A percentile compares a stretch with the other conserved stretches of the same genome.
These are phyloP conservation scores for Eumacrocentrus americanus DNA, from an alignment of 2,888 invertebrate genomes.

Conservation along the genomic window DNA sequence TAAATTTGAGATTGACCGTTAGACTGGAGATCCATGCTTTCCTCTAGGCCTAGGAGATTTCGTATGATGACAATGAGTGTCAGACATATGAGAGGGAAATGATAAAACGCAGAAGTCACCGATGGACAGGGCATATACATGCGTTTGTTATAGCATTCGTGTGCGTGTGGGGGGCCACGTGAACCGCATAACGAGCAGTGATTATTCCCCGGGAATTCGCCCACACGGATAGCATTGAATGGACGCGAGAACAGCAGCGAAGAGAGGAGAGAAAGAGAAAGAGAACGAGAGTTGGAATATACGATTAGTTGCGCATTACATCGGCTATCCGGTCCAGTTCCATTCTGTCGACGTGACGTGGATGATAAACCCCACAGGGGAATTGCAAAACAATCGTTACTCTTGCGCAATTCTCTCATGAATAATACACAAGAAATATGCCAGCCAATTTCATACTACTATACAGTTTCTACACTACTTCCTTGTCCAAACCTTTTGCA, in stretches of 20 bases:
- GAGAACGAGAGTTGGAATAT: too few relatives aligned
- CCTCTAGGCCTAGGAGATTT: background rate
- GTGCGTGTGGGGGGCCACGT: slow-evolving; percentile 40
- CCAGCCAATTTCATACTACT: background rate
- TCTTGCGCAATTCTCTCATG: slow-evolving; percentile 14
- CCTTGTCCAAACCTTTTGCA: background rate
- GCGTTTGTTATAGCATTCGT: background rate
- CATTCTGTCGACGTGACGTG: slow-evolving; percentile 23
- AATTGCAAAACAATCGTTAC: slow-evolving; percentile 5
- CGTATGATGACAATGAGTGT: slow-evolving; percentile 2
- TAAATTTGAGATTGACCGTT: slow-evolving; percentile 3
- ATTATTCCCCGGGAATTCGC: slow-evolving; percentile 41
- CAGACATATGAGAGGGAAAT: background rate
- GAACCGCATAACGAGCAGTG: slow-evolving; percentile 46
- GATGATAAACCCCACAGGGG: slow-evolving; percentile 11
- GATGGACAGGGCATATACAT: slow-evolving; percentile 4
- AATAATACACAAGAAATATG: slow-evolving; percentile 14
- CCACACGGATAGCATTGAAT: slow-evolving; percentile 34
- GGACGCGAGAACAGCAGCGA: background rate
- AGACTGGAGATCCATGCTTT: slow-evolving; percentile 1
- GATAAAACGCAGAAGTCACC: slow-evolving; percentile 17
- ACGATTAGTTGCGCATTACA: slow-evolving; percentile 26
- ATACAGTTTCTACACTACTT: background rate
- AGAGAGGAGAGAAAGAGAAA: background rate
- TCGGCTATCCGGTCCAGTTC: slow-evolving; percentile 27